Evolutionary conservation across 2,113 vertebrate genomes (phyloP).

Genomic region (Procavia capensis): DNA sequence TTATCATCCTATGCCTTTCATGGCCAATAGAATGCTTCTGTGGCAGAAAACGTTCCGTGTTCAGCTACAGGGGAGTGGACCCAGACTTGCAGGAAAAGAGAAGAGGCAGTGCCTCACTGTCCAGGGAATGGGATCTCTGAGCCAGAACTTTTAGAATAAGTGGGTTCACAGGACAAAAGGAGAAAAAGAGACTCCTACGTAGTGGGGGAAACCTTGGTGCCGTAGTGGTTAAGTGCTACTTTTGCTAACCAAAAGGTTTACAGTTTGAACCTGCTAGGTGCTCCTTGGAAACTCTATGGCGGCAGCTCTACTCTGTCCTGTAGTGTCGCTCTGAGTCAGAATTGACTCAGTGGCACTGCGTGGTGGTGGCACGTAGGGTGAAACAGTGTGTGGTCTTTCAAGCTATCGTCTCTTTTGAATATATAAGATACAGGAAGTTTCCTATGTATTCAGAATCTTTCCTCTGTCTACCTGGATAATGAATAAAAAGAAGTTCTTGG

Average conservation of each 20-base stretch:
- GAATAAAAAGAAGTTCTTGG: neutral
- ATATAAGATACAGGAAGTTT: neutral
- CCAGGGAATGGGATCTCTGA: neutral
- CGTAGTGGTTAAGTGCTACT: too few species aligned
- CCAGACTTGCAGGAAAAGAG: neutral
- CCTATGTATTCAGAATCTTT: neutral
- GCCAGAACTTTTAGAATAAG: neutral
- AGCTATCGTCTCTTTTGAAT: neutral
- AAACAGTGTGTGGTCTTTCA: neutral
- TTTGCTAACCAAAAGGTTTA: too few species aligned
- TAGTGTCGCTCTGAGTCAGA: too few species aligned
- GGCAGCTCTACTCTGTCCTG: too few species aligned
- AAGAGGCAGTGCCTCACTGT: neutral
- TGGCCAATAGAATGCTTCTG: neutral
- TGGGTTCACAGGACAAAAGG: neutral
- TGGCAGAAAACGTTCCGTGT: rapidly evolving
- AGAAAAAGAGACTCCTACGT: neutral
- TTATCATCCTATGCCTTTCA: neutral
- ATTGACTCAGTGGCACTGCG: too few species aligned
- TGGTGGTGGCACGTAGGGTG: too few species aligned
- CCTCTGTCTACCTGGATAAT: neutral
- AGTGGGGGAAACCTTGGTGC: too few species aligned
- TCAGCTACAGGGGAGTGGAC: neutral
- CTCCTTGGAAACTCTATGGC: too few species aligned
- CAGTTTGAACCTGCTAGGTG: too few species aligned